Percentiles rank a stretch among this genome's conserved stretches.
These are phyloP conservation scores for Struthio camelus DNA, from an alignment of 2,113 vertebrate species.

Conservation along the genomic window DNA sequence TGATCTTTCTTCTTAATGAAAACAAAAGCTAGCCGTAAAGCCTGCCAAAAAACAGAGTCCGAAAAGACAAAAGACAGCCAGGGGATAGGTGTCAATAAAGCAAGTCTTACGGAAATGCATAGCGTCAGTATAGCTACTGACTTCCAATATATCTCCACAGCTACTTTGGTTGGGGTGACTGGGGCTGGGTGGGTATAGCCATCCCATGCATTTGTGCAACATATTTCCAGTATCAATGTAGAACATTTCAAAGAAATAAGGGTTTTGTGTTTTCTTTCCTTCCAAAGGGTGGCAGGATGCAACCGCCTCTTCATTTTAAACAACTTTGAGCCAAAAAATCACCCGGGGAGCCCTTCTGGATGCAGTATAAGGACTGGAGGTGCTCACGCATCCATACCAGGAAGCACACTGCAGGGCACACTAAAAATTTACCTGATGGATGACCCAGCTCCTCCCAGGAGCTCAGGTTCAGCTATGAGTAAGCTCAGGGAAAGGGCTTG, in stretches of 20 bases:
- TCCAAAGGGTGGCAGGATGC: not conserved
- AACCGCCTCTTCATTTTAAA: not conserved
- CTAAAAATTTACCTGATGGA: not conserved
- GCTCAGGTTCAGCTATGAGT: not conserved
- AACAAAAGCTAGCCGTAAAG: not conserved
- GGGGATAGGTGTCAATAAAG: not conserved
- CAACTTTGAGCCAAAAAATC: not conserved
- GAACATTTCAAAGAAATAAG: not conserved
- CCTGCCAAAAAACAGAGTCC: not conserved
- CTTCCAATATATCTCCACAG: not conserved
- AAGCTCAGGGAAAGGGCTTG: not conserved
- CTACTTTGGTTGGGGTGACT: not conserved
- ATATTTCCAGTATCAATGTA: not conserved
- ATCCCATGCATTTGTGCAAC: too few relatives aligned
- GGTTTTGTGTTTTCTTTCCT: not conserved
- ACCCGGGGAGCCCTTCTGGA: not conserved
- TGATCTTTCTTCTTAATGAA: not conserved
- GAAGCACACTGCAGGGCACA: not conserved
- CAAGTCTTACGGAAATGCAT: not conserved
- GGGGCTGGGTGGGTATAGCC: not conserved
- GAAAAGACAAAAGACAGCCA: not conserved
- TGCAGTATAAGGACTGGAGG: not conserved
- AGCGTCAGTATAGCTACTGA: not conserved
- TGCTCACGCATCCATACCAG: not conserved
- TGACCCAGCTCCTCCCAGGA: not conserved